Evolutionary conservation across 2,113 vertebrate genomes (phyloP).

Genomic region (Cryptomyrus ogoouensis): DNA sequence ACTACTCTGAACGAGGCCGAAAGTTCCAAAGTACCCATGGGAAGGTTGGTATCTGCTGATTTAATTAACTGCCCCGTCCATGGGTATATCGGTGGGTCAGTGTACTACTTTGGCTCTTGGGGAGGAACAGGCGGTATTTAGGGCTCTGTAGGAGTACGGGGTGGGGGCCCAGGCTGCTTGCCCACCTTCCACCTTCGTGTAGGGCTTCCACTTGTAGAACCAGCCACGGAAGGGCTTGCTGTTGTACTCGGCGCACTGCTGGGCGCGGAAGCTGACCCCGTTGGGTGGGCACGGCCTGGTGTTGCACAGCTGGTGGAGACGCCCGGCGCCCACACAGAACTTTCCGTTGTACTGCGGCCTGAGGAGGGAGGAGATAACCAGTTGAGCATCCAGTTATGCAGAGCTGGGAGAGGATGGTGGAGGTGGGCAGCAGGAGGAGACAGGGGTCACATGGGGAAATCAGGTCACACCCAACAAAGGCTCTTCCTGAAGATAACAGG

Average conservation of each 20-base stretch:
- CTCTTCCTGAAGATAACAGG: neutral
- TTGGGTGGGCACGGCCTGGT: slow-evolving; percentile 60
- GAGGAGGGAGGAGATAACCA: slow-evolving; percentile 3
- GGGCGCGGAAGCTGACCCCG: slow-evolving; percentile 77
- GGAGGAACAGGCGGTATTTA: neutral
- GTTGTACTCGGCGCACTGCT: slow-evolving; percentile 94
- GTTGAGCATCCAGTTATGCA: neutral
- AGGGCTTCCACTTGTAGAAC: slow-evolving; percentile 98
- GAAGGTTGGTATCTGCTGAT: slow-evolving; percentile 8
- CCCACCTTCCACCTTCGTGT: slow-evolving; percentile 93
- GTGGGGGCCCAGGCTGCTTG: neutral
- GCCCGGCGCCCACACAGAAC: slow-evolving; percentile 79
- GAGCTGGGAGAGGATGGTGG: neutral
- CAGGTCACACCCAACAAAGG: neutral
- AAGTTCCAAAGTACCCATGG: slow-evolving; percentile 18
- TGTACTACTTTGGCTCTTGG: neutral
- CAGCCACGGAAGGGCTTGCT: slow-evolving; percentile 95
- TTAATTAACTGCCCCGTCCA: neutral
- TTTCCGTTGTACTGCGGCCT: slow-evolving; percentile 90
- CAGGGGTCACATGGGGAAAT: neutral
- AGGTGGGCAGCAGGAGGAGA: neutral
- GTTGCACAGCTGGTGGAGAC: slow-evolving; percentile 83
- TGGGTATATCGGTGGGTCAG: slow-evolving; percentile 7
- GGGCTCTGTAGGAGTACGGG: neutral
- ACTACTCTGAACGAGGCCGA: neutral